phyloP scores from a whole-genome alignment of 2,888 invertebrate genomes.

The Papilio demoleus region DNA sequence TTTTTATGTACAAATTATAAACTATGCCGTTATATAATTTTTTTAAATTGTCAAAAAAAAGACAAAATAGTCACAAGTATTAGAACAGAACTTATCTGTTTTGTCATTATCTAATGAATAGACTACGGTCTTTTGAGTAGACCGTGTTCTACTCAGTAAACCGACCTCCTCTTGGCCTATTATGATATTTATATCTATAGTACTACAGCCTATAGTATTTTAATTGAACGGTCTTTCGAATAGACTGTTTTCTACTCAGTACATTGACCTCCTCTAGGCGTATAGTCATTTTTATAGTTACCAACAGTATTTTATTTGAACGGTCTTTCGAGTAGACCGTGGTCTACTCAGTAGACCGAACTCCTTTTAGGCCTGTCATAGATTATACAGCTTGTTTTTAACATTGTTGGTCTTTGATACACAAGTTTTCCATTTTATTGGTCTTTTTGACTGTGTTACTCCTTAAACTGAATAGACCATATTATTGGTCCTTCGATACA shows the following conservation, averaged over 20 bases:
- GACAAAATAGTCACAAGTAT: constrained; percentile 1
- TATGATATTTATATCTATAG: neutral
- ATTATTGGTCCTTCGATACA: too few relatives aligned
- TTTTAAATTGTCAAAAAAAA: too few relatives aligned
- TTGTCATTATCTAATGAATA: constrained; percentile 13
- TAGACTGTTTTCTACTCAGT: constrained; percentile 38
- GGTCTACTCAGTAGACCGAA: neutral
- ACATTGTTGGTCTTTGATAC: too few relatives aligned
- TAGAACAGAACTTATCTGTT: neutral
- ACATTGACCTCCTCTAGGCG: too few relatives aligned
- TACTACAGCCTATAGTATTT: too few relatives aligned
- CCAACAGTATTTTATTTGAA: too few relatives aligned
- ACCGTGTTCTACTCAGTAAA: constrained; percentile 46
- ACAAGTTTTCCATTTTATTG: neutral
- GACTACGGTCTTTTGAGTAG: constrained; percentile 39
- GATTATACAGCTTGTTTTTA: too few relatives aligned
- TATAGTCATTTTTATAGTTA: too few relatives aligned
- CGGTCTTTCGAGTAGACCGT: too few relatives aligned
- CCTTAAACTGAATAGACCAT: too few relatives aligned
- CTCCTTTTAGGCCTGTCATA: too few relatives aligned
- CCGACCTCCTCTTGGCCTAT: neutral
- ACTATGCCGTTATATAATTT: constrained; percentile 35
- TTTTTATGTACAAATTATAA: constrained; percentile 50
- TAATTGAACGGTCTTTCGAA: constrained; percentile 39
- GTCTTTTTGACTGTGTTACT: too few relatives aligned